phyloP scores from a whole-genome alignment of 2,113 vertebrate species.

The Platanista minor region DNA sequence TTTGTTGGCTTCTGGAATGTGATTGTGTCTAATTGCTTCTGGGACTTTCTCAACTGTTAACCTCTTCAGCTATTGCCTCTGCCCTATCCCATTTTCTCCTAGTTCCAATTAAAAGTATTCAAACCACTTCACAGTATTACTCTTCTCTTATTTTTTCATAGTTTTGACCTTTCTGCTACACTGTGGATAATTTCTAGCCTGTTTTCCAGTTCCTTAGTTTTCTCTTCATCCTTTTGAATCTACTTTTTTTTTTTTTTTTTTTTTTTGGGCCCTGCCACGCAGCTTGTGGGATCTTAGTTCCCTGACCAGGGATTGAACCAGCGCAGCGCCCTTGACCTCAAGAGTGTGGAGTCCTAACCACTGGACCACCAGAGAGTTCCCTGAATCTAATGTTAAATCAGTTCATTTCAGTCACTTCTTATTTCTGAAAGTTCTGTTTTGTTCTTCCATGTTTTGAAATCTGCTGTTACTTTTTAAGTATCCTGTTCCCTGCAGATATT shows the following conservation, averaged over 20 bases:
- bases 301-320: neutral
- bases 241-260: too few species aligned
- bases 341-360: neutral
- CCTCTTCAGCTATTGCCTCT: neutral
- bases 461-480: neutral
- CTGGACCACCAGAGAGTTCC: neutral
- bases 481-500: neutral
- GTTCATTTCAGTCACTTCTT: neutral
- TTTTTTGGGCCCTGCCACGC: too few species aligned
- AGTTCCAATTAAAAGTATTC: neutral
- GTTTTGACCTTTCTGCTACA: neutral
- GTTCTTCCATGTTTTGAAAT: neutral
- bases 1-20: neutral
- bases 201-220: neutral
- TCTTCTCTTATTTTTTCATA: neutral
- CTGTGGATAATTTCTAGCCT: neutral
- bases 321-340: too few species aligned
- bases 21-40: neutral
- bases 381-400: neutral
- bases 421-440: neutral
- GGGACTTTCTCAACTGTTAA: neutral
- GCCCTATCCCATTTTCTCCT: neutral
- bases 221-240: neutral
- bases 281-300: neutral
- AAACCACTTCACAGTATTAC: neutral